Conservation (phyloP, 2,797 vertebrate species). For the Ctenopoma kingsleyae region DNA sequence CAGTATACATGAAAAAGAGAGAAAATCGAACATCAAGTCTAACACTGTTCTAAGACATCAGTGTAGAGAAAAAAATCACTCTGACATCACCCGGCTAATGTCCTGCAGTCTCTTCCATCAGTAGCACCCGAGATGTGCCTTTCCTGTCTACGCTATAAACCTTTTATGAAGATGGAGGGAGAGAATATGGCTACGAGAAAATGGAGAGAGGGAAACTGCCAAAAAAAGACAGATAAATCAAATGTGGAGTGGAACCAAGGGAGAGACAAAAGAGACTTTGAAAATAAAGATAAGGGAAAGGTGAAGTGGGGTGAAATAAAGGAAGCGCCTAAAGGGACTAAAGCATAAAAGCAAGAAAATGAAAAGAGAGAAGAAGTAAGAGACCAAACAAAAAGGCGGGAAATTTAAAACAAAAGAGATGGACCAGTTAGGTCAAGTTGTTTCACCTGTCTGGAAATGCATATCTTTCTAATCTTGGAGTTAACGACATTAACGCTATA, state of each 20-base stretch:
- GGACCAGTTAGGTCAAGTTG: conserved; percentile 2
- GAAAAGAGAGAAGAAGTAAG: conserved; percentile 28
- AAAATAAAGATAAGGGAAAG: conserved; percentile 60
- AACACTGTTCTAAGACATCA: conserved; percentile 59
- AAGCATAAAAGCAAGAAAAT: conserved; percentile 26
- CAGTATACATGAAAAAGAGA: conserved; percentile 30
- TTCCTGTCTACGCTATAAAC: conserved; percentile 67
- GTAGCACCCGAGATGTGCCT: conserved; percentile 45
- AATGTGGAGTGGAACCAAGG: conserved; percentile 45
- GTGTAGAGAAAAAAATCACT: conserved; percentile 44
- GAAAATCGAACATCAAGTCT: conserved; percentile 43
- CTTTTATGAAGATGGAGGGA: conserved; percentile 62
- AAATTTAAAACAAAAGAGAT: conserved; percentile 13
- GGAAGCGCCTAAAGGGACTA: conserved; percentile 23
- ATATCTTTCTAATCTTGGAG: conserved; percentile 40
- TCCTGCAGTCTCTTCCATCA: conserved; percentile 68
- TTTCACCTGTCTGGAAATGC: conserved; percentile 28
- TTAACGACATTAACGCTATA: not conserved
- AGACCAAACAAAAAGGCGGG: conserved; percentile 6
- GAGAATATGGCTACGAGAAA: conserved; percentile 47
- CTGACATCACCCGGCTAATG: conserved; percentile 65
- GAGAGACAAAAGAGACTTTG: conserved; percentile 55
- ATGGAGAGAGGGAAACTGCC: conserved; percentile 43
- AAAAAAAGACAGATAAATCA: conserved; percentile 59
- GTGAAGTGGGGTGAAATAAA: conserved; percentile 49